phyloP scores from a whole-genome alignment of 2,888 invertebrate species.

The Allolobophora icterica region DNA sequence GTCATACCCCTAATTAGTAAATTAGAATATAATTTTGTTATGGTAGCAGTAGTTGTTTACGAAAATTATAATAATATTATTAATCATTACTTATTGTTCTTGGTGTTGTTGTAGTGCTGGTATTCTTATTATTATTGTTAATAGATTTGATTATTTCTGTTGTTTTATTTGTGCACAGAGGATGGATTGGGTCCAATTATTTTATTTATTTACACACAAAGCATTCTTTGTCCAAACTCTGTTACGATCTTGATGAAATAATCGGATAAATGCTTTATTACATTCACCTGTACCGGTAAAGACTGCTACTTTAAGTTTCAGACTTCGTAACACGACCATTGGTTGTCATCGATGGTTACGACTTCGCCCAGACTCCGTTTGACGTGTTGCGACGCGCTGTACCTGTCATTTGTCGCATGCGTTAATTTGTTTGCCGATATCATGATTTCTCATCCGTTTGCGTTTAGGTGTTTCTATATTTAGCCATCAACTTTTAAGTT shows the following conservation, averaged over 20 bases:
- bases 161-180: neutral
- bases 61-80: neutral
- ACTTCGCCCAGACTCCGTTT: too few species aligned
- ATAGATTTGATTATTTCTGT: neutral
- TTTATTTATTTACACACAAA: neutral
- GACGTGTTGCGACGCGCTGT: too few species aligned
- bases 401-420: neutral
- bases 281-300: neutral
- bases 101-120: neutral
- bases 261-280: neutral
- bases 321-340: neutral
- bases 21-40: too few species aligned
- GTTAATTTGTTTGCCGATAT: neutral
- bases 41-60: too few species aligned
- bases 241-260: neutral
- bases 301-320: neutral
- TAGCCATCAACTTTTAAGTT: constrained; percentile 3
- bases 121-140: neutral
- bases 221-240: neutral
- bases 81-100: neutral
- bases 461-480: neutral
- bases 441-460: neutral
- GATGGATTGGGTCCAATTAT: neutral
- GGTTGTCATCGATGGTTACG: neutral
- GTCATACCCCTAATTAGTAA: too few species aligned